Conservation (phyloP, 1,140 invertebrate species). For the Sinonovacula constricta region DNA sequence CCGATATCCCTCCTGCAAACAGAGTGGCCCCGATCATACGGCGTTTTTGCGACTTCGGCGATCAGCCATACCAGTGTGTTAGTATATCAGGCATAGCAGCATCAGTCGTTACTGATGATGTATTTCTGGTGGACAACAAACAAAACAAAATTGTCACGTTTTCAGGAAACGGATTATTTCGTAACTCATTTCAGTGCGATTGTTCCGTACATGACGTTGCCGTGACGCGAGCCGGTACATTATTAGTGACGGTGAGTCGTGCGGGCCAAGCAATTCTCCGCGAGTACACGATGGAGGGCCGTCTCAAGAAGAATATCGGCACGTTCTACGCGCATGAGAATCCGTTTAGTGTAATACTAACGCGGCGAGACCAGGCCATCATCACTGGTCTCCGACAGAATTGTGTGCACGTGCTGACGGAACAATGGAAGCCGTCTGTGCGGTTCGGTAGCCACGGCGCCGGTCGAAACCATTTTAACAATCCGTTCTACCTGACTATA, state of each 20-base stretch:
- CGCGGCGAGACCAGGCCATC: slow-evolving; percentile 54
- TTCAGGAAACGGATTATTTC: slow-evolving; percentile 50
- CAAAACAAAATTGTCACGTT: slow-evolving; percentile 63
- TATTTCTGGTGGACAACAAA: slow-evolving; percentile 61
- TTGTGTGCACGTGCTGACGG: slow-evolving; percentile 96
- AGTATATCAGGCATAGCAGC: slow-evolving; percentile 57
- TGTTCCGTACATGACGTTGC: slow-evolving; percentile 65
- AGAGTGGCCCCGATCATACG: too few relatives aligned
- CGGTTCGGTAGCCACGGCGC: slow-evolving; percentile 95
- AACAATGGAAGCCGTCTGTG: slow-evolving; percentile 96
- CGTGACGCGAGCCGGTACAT: slow-evolving; percentile 49
- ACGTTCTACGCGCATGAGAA: slow-evolving; percentile 66
- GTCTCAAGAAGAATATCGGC: slow-evolving; percentile 55
- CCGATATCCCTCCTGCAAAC: slow-evolving; percentile 32
- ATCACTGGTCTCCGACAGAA: slow-evolving; percentile 88
- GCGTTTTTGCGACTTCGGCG: slow-evolving; percentile 58
- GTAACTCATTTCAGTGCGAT: slow-evolving; percentile 58
- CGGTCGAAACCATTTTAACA: slow-evolving; percentile 83
- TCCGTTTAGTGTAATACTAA: slow-evolving; percentile 64
- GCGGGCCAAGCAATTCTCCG: slow-evolving; percentile 56
- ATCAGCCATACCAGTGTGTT: slow-evolving; percentile 46
- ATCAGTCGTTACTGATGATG: slow-evolving; percentile 54
- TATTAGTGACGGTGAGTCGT: slow-evolving; percentile 59
- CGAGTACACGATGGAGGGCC: slow-evolving; percentile 63
- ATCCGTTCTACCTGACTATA: slow-evolving; percentile 63